These are phyloP conservation scores for Thymelicus sylvestris DNA, from an alignment of 2,888 invertebrate species.

Conservation along the genomic window DNA sequence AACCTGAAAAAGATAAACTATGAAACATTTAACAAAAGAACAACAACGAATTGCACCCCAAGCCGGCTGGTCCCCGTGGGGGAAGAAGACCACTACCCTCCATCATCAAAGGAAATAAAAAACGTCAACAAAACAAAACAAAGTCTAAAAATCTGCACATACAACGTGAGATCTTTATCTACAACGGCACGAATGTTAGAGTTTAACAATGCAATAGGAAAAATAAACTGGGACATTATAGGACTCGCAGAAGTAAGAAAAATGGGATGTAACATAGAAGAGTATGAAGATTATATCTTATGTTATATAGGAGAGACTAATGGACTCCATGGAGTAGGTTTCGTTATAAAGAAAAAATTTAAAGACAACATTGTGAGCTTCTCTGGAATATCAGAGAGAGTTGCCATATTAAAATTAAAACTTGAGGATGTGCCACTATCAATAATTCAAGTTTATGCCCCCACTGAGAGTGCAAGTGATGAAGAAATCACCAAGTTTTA, in stretches of 20 bases:
- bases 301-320: slow-evolving; percentile 30
- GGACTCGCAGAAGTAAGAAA: slow-evolving; percentile 37
- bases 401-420: slow-evolving; percentile 11
- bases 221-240: slow-evolving; percentile 35
- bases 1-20: too few relatives aligned
- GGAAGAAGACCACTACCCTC: too few relatives aligned
- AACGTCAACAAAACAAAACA: too few relatives aligned
- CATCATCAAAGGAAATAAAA: too few relatives aligned
- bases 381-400: slow-evolving; percentile 9
- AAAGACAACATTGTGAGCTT: slow-evolving; percentile 7
- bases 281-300: slow-evolving; percentile 27
- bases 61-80: too few relatives aligned
- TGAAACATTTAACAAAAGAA: too few relatives aligned
- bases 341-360: slow-evolving; percentile 16
- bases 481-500: slow-evolving; percentile 18
- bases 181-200: slow-evolving; percentile 41
- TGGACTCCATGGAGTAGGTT: slow-evolving; percentile 24
- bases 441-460: slow-evolving; percentile 24
- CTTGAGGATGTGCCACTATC: neutral
- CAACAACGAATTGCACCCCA: too few relatives aligned
- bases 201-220: slow-evolving; percentile 35
- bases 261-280: slow-evolving; percentile 27
- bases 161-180: slow-evolving; percentile 45
- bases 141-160: slow-evolving; percentile 18
- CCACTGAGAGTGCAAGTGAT: slow-evolving; percentile 14